Evolutionary conservation across 2,113 vertebrate genomes (phyloP), one percentile per base, ranked within the genome.

Genomic region (Myodes glareolus): DNA sequence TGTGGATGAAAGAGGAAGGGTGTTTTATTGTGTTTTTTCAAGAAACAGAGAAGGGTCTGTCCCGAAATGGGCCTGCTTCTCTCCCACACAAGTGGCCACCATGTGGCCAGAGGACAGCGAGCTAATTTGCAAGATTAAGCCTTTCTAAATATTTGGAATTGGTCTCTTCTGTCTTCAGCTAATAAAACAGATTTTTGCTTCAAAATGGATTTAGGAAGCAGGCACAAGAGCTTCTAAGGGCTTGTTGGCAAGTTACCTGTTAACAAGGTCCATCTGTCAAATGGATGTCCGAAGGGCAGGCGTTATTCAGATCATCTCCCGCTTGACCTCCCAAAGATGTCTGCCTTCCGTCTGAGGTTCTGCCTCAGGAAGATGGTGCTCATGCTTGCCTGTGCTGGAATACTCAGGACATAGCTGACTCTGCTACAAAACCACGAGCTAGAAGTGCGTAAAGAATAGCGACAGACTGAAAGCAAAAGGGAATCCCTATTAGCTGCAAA

Each of bases 1-100:
- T 98, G 99, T 99, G 98, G 99, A 99, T 99, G 98, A 99, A 99
- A 99, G 99, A 98, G 97, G 98, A 97, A 97, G 98, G 97, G 95
- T 98, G 98, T 98, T 99, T 99, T 99, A 99, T 99, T 99, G 99
- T 98, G 98, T 99, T 98, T 98, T 98, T 97, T 98, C 98, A 99
- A 99, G 98, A 99, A 98, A 98, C 99, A 98, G 97, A 99, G 98
- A 97, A 98, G 98, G 98, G 98, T 98, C 98, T 99, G 98, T 99
- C 86, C 98, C 97, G 90, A 98, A 98, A 98, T 97, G 94, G 96
- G 98, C 65, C 94, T 96, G 87, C 91, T 97, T 97, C 75, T 93
- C 96, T 96, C 97, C 97, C 98, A 98, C 98, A 98, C 98, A 98
- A 99, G 98, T 98, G 98, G 97, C 97, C 96, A 97, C 98, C 98